phyloP scores from a whole-genome alignment of 2,113 vertebrate genomes.

The Excalfactoria chinensis region DNA sequence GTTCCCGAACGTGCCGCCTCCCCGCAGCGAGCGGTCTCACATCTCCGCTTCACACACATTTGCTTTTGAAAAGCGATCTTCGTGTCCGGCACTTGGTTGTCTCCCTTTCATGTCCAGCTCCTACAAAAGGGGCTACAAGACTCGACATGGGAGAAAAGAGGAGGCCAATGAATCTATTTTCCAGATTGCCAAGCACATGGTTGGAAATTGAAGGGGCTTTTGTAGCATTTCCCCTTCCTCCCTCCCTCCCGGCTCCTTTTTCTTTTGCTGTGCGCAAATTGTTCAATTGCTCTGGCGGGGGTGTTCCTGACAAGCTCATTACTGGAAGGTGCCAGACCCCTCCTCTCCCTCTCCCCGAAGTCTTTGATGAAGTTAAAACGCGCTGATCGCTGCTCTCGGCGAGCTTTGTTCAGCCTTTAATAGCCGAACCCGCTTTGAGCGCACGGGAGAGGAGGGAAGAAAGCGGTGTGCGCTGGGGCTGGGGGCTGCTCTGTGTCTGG shows the following conservation, averaged over 20 bases:
- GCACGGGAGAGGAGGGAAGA: slow-evolving; percentile 36
- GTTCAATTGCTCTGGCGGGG: slow-evolving; percentile 84
- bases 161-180: slow-evolving; percentile 86
- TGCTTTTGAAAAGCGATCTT: slow-evolving; percentile 91
- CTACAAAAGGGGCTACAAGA: slow-evolving; percentile 85
- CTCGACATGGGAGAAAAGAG: slow-evolving; percentile 82
- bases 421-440: slow-evolving; percentile 54
- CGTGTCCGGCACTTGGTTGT: slow-evolving; percentile 86
- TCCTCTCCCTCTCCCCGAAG: slow-evolving; percentile 67
- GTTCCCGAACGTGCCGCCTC: slow-evolving; percentile 82
- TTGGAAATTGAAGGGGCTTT: slow-evolving; percentile 81
- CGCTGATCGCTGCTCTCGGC: slow-evolving; percentile 62
- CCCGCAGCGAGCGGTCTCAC: slow-evolving; percentile 85
- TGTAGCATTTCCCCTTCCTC: slow-evolving; percentile 62
- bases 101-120: slow-evolving; percentile 85
- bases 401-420: slow-evolving; percentile 68
- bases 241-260: slow-evolving; percentile 68
- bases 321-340: slow-evolving; percentile 81
- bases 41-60: slow-evolving; percentile 82
- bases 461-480: slow-evolving; percentile 43
- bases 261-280: slow-evolving; percentile 84
- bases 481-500: slow-evolving; percentile 1
- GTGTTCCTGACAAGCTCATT: slow-evolving; percentile 88
- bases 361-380: slow-evolving; percentile 78
- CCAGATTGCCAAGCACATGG: slow-evolving; percentile 87